phyloP scores from a whole-genome alignment of 2,113 vertebrate species.

The Pardalotus punctatus region DNA sequence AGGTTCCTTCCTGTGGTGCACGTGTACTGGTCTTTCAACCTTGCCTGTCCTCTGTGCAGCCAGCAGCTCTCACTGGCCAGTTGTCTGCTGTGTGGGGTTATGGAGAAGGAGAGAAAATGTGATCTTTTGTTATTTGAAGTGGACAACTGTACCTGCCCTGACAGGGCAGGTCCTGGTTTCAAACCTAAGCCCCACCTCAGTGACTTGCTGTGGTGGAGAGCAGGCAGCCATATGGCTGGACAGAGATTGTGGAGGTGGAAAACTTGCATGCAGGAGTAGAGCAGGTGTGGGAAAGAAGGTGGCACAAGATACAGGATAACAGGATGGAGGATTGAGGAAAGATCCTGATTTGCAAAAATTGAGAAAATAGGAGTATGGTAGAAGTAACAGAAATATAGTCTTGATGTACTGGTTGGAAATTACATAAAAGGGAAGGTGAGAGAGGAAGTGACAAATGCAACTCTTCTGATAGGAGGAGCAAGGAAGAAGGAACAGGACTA shows the following conservation, averaged over 20 bases:
- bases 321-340: not conserved
- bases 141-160: not conserved
- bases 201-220: not conserved
- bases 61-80: not conserved
- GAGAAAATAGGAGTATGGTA: not conserved
- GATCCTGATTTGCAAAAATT: not conserved
- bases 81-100: not conserved
- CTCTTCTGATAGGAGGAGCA: not conserved
- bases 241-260: not conserved
- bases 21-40: accelerated
- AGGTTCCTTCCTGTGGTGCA: accelerated
- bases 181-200: not conserved
- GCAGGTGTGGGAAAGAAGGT: not conserved
- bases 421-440: not conserved
- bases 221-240: not conserved
- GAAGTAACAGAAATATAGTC: not conserved
- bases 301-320: not conserved
- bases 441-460: not conserved
- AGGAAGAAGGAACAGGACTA: not conserved
- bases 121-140: not conserved
- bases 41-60: accelerated
- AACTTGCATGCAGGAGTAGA: not conserved
- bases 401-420: not conserved
- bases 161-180: not conserved
- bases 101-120: not conserved